Evolutionary conservation across 2,797 vertebrate genomes (phyloP), one percentile per base, ranked within the genome.

Genomic region (Echiichthys vipera): DNA sequence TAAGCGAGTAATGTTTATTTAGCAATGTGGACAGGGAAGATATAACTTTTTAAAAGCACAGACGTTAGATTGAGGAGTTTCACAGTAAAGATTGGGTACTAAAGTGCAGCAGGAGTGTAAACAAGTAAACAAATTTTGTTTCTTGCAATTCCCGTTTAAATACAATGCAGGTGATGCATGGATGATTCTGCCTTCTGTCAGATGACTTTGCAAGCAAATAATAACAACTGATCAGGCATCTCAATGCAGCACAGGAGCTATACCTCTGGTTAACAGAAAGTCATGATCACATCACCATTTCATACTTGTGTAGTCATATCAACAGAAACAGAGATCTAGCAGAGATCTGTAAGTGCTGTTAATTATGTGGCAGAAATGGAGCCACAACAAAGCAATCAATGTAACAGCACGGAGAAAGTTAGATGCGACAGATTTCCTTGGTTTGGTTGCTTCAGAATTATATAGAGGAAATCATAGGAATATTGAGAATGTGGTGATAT

Each of bases 341-440:
- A 13, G 10, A 25, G 4, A 57, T 12, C n/a, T n/a, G 30, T 7
- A 9, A 37, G 27, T 42, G 30, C 2, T 37, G 17, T 39, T 2
- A 65, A 47, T 57, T 15, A 50, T 46, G 42, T 47, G 10, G 24
- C 14, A 51, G 15, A 51, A 64, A 65, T 13, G 3, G n/a, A 56
- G 22, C 25, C 8, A 49, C 32, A 62, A 63, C 5, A 58, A 36
- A 37, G 9, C 17, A 66, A 46, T 27, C 1, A 20, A 58, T 2
- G 0, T 14, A 25, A 27, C 12, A 29, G 3, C 20, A 37, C 14
- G 22, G 12, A 58, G 27, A 62, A n/a, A 39, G 24, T 27, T 36
- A 17, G 4, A 25, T 12, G n/a, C 12, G 32, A 36, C n/a, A n/a
- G 3, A 22, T 39, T 15, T 12, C 22, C 61, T 55, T 17, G 27